Percentiles rank a stretch among this genome's conserved stretches.
phyloP scores from a whole-genome alignment of 2,888 invertebrate species.

The Drosophila robusta region DNA sequence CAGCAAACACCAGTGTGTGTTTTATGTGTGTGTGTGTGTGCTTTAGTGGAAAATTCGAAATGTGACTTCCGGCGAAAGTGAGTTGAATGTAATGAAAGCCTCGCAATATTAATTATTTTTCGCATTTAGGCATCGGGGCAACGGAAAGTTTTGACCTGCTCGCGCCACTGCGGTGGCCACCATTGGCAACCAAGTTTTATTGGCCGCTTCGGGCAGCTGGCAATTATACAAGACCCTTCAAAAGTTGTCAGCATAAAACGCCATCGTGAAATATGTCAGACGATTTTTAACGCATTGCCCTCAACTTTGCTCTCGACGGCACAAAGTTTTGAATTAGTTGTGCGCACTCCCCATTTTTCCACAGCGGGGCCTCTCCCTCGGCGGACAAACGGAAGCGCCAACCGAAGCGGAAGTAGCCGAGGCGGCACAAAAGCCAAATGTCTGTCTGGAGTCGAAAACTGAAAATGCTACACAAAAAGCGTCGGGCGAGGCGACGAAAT shows the following conservation, averaged over 20 bases:
- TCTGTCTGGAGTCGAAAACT: constrained; percentile 8
- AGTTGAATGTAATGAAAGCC: constrained; percentile 21
- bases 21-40: constrained; percentile 8
- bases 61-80: constrained; percentile 30
- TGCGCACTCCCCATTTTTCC: neutral
- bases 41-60: constrained; percentile 11
- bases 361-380: neutral
- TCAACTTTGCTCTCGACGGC: constrained; percentile 16
- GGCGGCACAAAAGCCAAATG: constrained; percentile 24
- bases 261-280: constrained; percentile 19
- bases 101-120: constrained; percentile 49
- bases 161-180: neutral
- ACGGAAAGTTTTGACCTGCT: constrained; percentile 22
- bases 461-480: constrained; percentile 17
- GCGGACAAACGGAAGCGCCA: constrained; percentile 14
- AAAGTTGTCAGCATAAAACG: constrained; percentile 41
- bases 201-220: constrained; percentile 21
- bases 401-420: constrained; percentile 5
- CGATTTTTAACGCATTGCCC: constrained; percentile 10
- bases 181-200: constrained; percentile 32
- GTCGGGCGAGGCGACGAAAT: constrained; percentile 7
- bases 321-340: constrained; percentile 56
- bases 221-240: constrained; percentile 36
- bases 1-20: constrained; percentile 2
- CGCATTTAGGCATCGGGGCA: constrained; percentile 8